Conservation (phyloP, 2,113 vertebrate species). For the Sphyrna mokarran region DNA sequence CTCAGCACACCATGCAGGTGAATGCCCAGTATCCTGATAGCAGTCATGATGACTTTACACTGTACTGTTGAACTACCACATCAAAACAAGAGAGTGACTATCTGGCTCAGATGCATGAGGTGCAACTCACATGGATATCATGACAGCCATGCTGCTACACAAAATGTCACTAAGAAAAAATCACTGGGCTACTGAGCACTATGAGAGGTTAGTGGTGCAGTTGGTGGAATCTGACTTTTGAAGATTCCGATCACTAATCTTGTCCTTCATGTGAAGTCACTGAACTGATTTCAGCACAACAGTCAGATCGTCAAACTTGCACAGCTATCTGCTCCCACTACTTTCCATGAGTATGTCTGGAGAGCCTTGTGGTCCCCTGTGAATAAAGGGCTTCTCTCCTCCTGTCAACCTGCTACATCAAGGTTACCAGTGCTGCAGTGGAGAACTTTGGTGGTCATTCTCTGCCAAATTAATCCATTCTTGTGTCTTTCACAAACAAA, state of each 20-base stretch:
- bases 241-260: not conserved
- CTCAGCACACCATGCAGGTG: too few species aligned
- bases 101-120: too few species aligned
- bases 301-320: not conserved
- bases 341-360: not conserved
- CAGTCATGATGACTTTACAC: too few species aligned
- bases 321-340: not conserved
- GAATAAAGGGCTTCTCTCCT: not conserved
- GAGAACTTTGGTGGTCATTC: not conserved
- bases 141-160: too few species aligned
- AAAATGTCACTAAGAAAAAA: too few species aligned
- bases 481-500: not conserved
- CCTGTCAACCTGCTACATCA: not conserved
- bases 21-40: too few species aligned
- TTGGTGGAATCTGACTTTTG: not conserved
- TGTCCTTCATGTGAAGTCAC: not conserved
- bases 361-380: not conserved
- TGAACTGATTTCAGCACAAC: too few species aligned
- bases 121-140: too few species aligned
- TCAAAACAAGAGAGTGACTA: too few species aligned
- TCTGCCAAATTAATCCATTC: not conserved
- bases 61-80: too few species aligned
- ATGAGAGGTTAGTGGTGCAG: not conserved
- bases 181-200: not conserved
- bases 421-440: too few species aligned